Percentiles rank a stretch among this genome's conserved stretches.
Evolutionary conservation across 1,140 invertebrate genomes (phyloP).

Genomic region (Wiebesia pumilae): DNA sequence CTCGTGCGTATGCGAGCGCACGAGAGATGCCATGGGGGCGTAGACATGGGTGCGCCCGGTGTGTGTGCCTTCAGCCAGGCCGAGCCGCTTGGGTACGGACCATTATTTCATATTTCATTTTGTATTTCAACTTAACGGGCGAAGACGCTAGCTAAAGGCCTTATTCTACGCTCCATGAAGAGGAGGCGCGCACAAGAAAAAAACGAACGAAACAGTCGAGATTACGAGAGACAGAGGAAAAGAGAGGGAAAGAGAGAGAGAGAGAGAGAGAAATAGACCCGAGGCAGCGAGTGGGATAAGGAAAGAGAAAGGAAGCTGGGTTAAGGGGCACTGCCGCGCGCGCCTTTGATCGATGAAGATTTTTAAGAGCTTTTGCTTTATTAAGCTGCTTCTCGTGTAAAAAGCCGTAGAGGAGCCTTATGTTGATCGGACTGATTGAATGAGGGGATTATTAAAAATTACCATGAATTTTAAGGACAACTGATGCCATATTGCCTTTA

Average conservation of each 20-base stretch:
- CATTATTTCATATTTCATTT: conserved; percentile 74
- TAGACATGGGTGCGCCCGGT: conserved; percentile 72
- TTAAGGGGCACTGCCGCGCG: conserved; percentile 21
- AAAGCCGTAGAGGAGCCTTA: background rate
- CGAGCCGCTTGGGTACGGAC: conserved; percentile 64
- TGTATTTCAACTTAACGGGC: conserved; percentile 64
- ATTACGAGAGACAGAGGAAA: conserved; percentile 44
- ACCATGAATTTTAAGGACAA: conserved; percentile 8
- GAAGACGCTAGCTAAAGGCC: conserved; percentile 58
- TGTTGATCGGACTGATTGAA: conserved; percentile 26
- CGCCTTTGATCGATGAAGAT: conserved; percentile 44
- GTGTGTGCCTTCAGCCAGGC: conserved; percentile 63
- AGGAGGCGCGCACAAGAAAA: conserved; percentile 39
- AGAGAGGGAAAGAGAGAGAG: conserved; percentile 55
- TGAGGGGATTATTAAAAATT: conserved; percentile 26
- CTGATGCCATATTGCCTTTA: background rate
- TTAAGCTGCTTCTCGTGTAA: conserved; percentile 21
- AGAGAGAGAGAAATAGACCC: conserved; percentile 52
- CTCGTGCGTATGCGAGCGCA: conserved; percentile 42
- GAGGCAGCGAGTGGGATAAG: conserved; percentile 15
- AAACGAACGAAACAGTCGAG: conserved; percentile 39
- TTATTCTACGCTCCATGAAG: conserved; percentile 10
- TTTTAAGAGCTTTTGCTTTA: conserved; percentile 44
- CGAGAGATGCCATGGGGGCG: conserved; percentile 65
- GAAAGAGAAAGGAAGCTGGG: conserved; percentile 46